Conservation (phyloP, 2,888 invertebrate genomes). For the Prosopocoilus inquinatus region DNA sequence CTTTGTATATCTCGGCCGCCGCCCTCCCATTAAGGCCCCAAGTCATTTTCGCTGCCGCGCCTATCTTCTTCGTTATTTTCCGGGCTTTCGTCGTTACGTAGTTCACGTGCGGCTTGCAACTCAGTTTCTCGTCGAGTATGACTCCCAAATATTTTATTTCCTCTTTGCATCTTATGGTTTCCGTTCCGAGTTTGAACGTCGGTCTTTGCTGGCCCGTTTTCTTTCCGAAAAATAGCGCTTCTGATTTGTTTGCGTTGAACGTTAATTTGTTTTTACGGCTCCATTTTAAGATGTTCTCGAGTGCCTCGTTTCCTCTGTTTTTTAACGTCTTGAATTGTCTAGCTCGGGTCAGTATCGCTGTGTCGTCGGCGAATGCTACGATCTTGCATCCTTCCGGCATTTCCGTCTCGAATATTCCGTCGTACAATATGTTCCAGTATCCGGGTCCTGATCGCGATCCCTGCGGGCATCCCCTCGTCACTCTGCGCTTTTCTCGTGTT, state of each 20-base stretch:
- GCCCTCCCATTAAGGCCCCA: conserved; percentile 7
- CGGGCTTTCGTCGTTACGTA: not conserved
- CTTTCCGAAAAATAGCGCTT: conserved; percentile 15
- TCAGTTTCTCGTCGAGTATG: conserved; percentile 7
- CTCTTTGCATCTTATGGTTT: conserved; percentile 10
- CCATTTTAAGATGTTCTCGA: not conserved
- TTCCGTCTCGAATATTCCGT: conserved; percentile 2
- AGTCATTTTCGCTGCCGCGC: conserved; percentile 8
- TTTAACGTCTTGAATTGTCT: not conserved
- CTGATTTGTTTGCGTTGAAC: conserved; percentile 16
- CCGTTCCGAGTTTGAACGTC: conserved; percentile 7
- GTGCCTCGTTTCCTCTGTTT: not conserved
- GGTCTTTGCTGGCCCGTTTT: conserved; percentile 11
- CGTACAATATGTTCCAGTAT: no score
- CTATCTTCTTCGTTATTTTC: conserved; percentile 3
- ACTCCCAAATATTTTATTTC: conserved; percentile 11
- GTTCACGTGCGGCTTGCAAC: conserved; percentile 5
- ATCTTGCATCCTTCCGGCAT: conserved; percentile 12
- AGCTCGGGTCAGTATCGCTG: not conserved
- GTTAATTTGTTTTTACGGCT: conserved; percentile 1
- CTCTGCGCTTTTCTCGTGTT: not conserved
- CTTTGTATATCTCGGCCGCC: conserved; percentile 10
- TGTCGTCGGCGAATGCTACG: conserved; percentile 21
- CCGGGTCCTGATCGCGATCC: conserved; percentile 17
- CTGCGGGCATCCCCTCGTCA: conserved; percentile 16